Base-by-base conservation (phyloP, 2,113 vertebrate genomes). In the Tachuris rubrigastra region DNA sequence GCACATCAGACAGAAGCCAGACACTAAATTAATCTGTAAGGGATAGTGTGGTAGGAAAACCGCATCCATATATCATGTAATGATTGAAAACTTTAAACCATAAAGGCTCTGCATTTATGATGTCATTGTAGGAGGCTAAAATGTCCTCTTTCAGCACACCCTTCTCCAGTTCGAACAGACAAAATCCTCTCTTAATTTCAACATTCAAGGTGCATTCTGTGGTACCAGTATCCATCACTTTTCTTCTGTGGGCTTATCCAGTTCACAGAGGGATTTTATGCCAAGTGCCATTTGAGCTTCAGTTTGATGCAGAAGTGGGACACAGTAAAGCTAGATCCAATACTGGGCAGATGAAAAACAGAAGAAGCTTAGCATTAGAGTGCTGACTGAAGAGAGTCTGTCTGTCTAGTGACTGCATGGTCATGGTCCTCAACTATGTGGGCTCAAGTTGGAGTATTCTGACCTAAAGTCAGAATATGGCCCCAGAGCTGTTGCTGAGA, bases 71-170 rank as follows among this genome's bases (percentile, higher is more conserved):
- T 74, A 56, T 30, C 87, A 47, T 17, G 9, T 25, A 67, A 50
- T 47, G 46, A 42, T 30, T 65, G 68, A 55, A 46, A 84, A 52
- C 5, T 53, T 69, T 14, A 77, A 87, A 81, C 49, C 12, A 37
- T 20, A 13, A 89, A 69, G 4, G 10, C 14, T 22, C 37, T 50
- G 28, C 28, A 63, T 27, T 62, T 42, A 16, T 0, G 0, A 44
- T 62, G 22, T 39, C 39, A 56, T 35, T 50, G 24, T 46, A 46
- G 56, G 68, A 92, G 22, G 14, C 6, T 59, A 62, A 63, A 72
- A 75, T 2, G 0, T 22, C 23, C 31, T 84, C 20, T 69, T 65
- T 4, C 68, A 80, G 10, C 27, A 80, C 1, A 5, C 5, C 15
- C 42, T 72, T 90, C 14, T 31, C 33, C 68, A 60, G 23, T 42